Conservation (phyloP, 2,113 vertebrate genomes). For the Leptosomus discolor region DNA sequence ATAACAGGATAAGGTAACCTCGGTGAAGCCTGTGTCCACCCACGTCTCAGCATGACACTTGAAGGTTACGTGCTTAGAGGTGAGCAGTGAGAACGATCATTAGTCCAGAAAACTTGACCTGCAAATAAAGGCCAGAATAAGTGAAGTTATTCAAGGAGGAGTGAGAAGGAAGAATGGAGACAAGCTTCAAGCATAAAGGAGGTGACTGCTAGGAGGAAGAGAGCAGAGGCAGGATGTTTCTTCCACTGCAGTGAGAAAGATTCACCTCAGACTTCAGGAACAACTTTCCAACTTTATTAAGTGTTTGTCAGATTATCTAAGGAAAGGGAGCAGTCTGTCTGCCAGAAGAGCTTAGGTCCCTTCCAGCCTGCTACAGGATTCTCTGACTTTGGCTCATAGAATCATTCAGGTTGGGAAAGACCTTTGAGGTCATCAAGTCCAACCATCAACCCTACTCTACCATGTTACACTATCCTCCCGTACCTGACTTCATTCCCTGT, state of each 20-base stretch:
- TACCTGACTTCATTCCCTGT: background rate
- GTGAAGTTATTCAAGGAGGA: background rate
- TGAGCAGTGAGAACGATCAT: background rate
- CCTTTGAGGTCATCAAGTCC: too few relatives aligned
- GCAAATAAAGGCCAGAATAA: background rate
- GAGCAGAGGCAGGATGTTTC: background rate
- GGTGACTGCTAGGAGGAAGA: background rate
- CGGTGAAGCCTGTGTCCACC: background rate
- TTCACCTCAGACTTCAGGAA: background rate
- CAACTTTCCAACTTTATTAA: background rate
- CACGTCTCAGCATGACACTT: background rate
- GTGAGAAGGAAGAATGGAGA: background rate
- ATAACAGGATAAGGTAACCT: background rate
- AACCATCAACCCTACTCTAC: too few relatives aligned
- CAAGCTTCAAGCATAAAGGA: background rate
- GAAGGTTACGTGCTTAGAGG: background rate
- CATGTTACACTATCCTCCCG: rapidly evolving
- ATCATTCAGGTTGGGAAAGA: too few relatives aligned
- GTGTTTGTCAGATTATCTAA: background rate
- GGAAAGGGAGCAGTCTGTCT: background rate
- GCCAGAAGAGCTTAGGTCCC: background rate
- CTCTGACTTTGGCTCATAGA: background rate
- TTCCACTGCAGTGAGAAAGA: background rate
- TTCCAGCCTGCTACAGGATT: background rate
- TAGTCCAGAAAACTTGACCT: background rate